phyloP scores from a whole-genome alignment of 1,140 invertebrate genomes.

The Drosophila auraria region DNA sequence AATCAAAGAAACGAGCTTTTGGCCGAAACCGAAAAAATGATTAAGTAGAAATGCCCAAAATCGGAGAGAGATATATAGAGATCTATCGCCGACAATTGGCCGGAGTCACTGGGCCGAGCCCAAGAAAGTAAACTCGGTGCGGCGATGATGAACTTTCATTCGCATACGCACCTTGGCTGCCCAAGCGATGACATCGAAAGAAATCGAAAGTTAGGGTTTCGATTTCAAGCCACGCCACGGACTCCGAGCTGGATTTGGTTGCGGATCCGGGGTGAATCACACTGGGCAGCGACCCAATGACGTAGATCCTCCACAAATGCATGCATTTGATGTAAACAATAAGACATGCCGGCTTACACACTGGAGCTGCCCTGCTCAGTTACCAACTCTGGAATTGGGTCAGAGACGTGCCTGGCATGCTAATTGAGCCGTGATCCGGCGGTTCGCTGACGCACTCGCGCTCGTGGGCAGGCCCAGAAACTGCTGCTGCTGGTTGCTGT shows the following conservation, averaged over 20 bases:
- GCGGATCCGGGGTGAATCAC: constrained; percentile 73
- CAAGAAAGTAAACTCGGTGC: constrained; percentile 40
- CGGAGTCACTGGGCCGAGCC: constrained; percentile 26
- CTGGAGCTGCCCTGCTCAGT: not conserved
- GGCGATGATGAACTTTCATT: constrained; percentile 66
- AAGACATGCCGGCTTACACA: constrained; percentile 23
- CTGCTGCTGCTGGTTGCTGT: constrained; percentile 3
- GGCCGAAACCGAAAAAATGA: constrained; percentile 30
- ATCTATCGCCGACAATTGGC: constrained; percentile 54
- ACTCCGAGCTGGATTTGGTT: constrained; percentile 35
- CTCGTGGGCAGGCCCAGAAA: constrained; percentile 36
- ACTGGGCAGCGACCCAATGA: constrained; percentile 29
- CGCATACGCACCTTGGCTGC: constrained; percentile 51
- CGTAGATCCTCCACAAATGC: constrained; percentile 41
- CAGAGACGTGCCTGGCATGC: constrained; percentile 80
- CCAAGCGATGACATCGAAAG: constrained; percentile 78
- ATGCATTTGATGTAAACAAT: constrained; percentile 45
- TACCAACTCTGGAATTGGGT: constrained; percentile 67
- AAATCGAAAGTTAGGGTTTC: constrained; percentile 80
- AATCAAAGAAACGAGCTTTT: constrained; percentile 40
- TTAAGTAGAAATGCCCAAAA: constrained; percentile 48
- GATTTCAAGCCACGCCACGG: constrained; percentile 56
- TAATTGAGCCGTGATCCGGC: constrained; percentile 61
- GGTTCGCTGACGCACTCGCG: constrained; percentile 55
- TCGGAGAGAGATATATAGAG: constrained; percentile 23